Base-by-base conservation (phyloP, 2,888 invertebrate species). In the Seladonia tumulorum region DNA sequence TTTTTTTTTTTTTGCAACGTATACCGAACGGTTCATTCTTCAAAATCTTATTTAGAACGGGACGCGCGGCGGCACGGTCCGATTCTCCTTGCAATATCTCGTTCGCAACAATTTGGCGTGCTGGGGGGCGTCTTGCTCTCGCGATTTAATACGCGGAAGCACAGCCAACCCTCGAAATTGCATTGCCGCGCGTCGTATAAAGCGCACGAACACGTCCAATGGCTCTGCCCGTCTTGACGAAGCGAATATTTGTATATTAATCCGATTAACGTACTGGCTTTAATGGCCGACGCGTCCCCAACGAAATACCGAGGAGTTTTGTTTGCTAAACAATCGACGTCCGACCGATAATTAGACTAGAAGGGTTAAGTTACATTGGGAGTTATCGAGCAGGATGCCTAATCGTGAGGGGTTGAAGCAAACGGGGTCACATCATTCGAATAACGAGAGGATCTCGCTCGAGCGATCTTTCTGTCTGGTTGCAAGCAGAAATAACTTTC, bases 401-500 rank as follows among this genome's bases (percentile, higher is more conserved):
- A 57, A 57, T n/a, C n/a, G 12, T n/a, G 4, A 12, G n/a, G 4
- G 4, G 4, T n/a, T n/a, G 0, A 12, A 57, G n/a, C n/a, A n/a
- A 57, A n/a, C n/a, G 57, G 92, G 93, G 93, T 92, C 92, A 91
- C 92, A 93, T 92, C 92, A 93, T 92, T 92, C 92, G 93, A 94
- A 93, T 94, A 93, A 93, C 93, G 93, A 93, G 91, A 91, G 89
- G 89, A 81, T 85, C 86, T 82, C 74, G 87, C 80, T 88, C 88
- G 88, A 86, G 84, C 90, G 87, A 76, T 91, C 93, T 91, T 91
- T 91, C 90, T 91, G 88, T 93, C 92, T 90, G 89, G 91, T 91
- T 91, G 92, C 93, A 93, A 94, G 92, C 92, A 92, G 91, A 92
- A 93, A 93, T 93, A 93, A 94, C 92, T 92, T 63, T 91, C 90